Conservation (phyloP, 2,113 vertebrate genomes). For the Astur gentilis region DNA sequence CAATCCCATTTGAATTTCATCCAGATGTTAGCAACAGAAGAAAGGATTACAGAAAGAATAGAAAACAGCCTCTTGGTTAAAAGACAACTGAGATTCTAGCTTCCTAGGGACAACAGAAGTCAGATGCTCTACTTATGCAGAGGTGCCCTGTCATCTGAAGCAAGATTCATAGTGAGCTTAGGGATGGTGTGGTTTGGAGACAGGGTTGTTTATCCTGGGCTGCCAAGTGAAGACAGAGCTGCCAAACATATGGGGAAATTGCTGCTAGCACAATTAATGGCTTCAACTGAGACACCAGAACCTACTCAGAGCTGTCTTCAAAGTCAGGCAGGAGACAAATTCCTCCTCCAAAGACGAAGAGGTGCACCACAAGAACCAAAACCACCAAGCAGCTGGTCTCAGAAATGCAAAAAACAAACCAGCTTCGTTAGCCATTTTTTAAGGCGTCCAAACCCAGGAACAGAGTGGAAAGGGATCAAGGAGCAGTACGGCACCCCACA, state of each 20-base stretch:
- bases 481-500: neutral
- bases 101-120: constrained; percentile 55
- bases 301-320: constrained; percentile 14
- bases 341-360: neutral
- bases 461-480: neutral
- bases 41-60: constrained; percentile 27
- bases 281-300: constrained; percentile 37
- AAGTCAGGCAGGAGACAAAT: constrained; percentile 25
- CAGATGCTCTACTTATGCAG: constrained; percentile 49
- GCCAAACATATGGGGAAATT: constrained; percentile 53
- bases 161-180: constrained; percentile 54
- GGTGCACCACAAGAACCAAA: constrained; percentile 4
- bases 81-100: constrained; percentile 34
- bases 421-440: neutral
- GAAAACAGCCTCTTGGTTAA: constrained; percentile 36
- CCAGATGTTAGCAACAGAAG: constrained; percentile 39
- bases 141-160: constrained; percentile 55
- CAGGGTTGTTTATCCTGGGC: constrained; percentile 26
- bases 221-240: constrained; percentile 46
- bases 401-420: neutral
- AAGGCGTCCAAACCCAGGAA: neutral
- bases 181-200: constrained; percentile 60
- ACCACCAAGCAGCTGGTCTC: neutral
- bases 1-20: constrained; percentile 37
- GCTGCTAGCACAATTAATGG: constrained; percentile 40